Base-by-base conservation (phyloP, 1,140 invertebrate genomes). In the Luehdorfia chinensis region DNA sequence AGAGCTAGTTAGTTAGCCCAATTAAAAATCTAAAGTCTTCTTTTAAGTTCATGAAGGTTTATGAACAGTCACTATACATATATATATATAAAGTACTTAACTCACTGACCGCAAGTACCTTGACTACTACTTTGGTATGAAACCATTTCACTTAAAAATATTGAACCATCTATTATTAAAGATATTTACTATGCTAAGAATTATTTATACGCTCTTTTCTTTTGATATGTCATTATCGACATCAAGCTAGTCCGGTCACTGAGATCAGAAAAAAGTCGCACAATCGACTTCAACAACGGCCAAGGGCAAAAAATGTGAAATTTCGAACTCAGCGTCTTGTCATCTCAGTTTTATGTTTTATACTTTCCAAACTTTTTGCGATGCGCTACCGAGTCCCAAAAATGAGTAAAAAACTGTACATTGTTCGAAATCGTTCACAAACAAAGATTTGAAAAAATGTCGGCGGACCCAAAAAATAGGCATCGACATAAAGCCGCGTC, bases 371-470 rank as follows among this genome's bases (percentile, higher is more conserved):
- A 52, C 25, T 58, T 62, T 56, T 62, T 52, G 48, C 44, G 47
- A 31, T 27, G 27, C 37, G 32, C 27, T 13, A 32, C 33, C 11
- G 18, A 50, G 52, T 53, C 19, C 36, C 13, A 66, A 62, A 59
- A 68, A 56, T 21, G 31, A 59, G 8, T 43, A 69, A 73, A 73
- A 68, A 33, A 36, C 14, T 9, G 15, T 14, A 63, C 76, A 80
- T 80, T 77, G 69, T 77, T 62, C 59, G 43, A 44, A 56, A 61
- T 77, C 67, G 74, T 77, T 79, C 72, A 79, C 69, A 79, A 77
- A 79, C 69, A 72, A 80, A 80, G 72, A 75, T 70, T 61, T 64
- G 60, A 55, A 58, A 74, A 78, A 76, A 66, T 57, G 49, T 58
- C 47, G 41, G 56, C 62, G 50, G 16, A 23, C 63, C 70, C 55